Evolutionary conservation across 92 coral and sea anemone species (phyloP).

Genomic region (Isaurus tuberculatus): DNA sequence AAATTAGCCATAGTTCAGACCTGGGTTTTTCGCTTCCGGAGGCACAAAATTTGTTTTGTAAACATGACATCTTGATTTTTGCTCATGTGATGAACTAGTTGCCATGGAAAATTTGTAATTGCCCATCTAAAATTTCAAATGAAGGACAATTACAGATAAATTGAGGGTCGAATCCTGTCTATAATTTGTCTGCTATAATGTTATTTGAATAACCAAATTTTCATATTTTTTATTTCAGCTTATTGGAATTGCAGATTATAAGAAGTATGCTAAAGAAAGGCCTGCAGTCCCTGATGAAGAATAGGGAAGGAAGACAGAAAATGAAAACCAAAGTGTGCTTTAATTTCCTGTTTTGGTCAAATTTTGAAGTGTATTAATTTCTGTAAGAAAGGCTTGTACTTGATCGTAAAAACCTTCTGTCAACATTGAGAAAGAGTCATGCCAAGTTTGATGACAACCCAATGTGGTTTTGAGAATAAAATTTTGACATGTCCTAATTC

Average conservation of each 20-base stretch:
- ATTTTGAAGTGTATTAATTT: not conserved
- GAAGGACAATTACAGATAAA: too few relatives aligned
- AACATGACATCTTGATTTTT: too few relatives aligned
- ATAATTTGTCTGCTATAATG: too few relatives aligned
- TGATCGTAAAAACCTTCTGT: not conserved
- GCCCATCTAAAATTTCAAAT: too few relatives aligned
- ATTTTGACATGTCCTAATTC: not conserved
- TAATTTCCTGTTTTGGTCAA: slow-evolving; percentile 20
- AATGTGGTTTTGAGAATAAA: not conserved
- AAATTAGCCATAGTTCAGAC: too few relatives aligned
- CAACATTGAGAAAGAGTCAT: not conserved
- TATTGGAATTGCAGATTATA: slow-evolving; percentile 45
- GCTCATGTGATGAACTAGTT: too few relatives aligned
- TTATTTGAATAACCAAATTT: not conserved
- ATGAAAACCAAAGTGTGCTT: not conserved
- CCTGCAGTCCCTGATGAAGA: slow-evolving; percentile 27
- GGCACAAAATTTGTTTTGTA: too few relatives aligned
- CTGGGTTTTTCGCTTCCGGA: too few relatives aligned
- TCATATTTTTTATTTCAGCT: slow-evolving; percentile 8
- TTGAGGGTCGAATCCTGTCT: too few relatives aligned
- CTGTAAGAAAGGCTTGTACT: not conserved
- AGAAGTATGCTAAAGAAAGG: slow-evolving; percentile 37
- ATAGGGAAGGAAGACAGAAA: not conserved
- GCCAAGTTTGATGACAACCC: slow-evolving; percentile 11
- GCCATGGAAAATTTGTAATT: too few relatives aligned